Base-by-base conservation (phyloP, 2,888 invertebrate species). In the Drosophila imparisetae region DNA sequence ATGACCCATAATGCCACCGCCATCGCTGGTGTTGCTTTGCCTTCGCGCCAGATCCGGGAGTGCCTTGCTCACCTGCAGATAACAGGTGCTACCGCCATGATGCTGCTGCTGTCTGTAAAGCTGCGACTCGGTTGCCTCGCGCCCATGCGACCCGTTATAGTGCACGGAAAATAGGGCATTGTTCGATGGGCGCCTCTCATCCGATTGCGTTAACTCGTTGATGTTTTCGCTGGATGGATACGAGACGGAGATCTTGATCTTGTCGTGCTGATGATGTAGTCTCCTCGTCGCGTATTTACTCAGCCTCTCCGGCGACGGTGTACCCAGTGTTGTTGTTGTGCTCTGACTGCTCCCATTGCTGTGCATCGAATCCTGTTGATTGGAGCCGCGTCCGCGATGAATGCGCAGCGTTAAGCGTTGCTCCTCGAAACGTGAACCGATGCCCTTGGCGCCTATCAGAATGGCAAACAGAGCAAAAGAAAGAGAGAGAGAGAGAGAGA, bases 401-500 rank as follows among this genome's bases (percentile, higher is more conserved):
- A 98, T 98, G 80, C 98, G 95, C 72, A 98, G 93, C 0, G 98
- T 98, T 42, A 98, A 94, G n/a, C 97, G 95, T 92, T 98, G 97
- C 92, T 98, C 97, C 85, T 97, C 97, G 91, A 97, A 97, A 32
- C 97, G 95, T 88, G 94, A 96, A 34, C 96, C 96, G 60, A 96
- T 93, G 49, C 95, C 95, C 83, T 95, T 94, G n/a, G 94, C 93
- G 67, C 95, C 95, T 91, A 61, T 13, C 13, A n/a, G 36, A 45
- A 29, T 50, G 38, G 45, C 2, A 49, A 29, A 18, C 10, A 29
- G 2, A 5, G 5, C 27, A 2, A 49, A n/a, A 18, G 15, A 48
- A 0, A 48, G 4, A 4, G 5, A 27, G 18, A 24, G 8, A 24
- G 21, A 11, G 34, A 27, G 7, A 13, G 52, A 21, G 30, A 7